Evolutionary conservation across 2,888 invertebrate genomes (phyloP).

Genomic region (Cheilosia scutellata): DNA sequence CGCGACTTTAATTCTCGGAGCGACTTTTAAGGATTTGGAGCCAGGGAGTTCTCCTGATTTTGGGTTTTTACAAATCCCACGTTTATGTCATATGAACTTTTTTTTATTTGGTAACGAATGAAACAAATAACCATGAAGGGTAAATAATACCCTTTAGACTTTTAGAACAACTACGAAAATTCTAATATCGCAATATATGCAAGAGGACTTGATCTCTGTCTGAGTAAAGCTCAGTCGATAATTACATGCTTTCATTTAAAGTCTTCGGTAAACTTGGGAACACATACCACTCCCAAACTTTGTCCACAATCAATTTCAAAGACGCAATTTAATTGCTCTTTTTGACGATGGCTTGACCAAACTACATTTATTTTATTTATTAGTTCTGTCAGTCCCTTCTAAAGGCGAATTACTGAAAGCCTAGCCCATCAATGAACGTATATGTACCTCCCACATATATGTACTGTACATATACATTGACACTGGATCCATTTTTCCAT

Average conservation of each 20-base stretch:
- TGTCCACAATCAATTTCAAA: slow-evolving; percentile 52
- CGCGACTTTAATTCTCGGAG: no score
- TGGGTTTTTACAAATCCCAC: no score
- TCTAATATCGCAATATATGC: no score
- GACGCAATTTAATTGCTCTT: slow-evolving; percentile 64
- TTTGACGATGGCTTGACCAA: slow-evolving; percentile 61
- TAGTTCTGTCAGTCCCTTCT: slow-evolving; percentile 41
- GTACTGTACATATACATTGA: background rate
- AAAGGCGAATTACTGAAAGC: slow-evolving; percentile 14
- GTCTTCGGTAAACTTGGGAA: background rate
- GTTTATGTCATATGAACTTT: no score
- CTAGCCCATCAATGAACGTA: slow-evolving; percentile 29
- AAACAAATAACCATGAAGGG: no score
- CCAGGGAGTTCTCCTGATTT: no score
- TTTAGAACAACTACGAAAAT: no score
- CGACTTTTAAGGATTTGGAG: no score
- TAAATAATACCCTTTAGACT: no score
- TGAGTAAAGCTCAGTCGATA: background rate
- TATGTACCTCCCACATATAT: background rate
- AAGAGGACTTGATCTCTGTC: background rate
- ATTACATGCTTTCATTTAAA: background rate
- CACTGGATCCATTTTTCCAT: slow-evolving; percentile 63
- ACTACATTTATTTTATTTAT: slow-evolving; percentile 67
- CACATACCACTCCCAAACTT: slow-evolving; percentile 25
- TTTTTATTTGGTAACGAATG: no score